phyloP scores from a whole-genome alignment of 1,140 invertebrate species.

The Bombyx mori region ASM3026992v2 NC_085117.1:841001-841500 shows the following conservation, averaged over 20 bases:
- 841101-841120: neutral
- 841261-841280: neutral
- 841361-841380: neutral
- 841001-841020: no score
- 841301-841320: neutral
- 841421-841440: no score
- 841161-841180: neutral
- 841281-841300: conserved; percentile 3
- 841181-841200: neutral
- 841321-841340: neutral
- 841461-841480: no score
- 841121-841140: neutral
- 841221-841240: neutral
- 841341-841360: neutral
- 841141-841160: neutral
- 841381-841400: neutral
- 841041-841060: no score
- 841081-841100: no score
- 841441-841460: no score
- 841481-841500: neutral
- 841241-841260: conserved; percentile 4
- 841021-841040: no score
- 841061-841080: no score
- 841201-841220: neutral
- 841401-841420: no score